Percentiles rank a stretch among this genome's conserved stretches.
Conservation (phyloP, 1,140 invertebrate species). For the Probaryconus sp. region DNA sequence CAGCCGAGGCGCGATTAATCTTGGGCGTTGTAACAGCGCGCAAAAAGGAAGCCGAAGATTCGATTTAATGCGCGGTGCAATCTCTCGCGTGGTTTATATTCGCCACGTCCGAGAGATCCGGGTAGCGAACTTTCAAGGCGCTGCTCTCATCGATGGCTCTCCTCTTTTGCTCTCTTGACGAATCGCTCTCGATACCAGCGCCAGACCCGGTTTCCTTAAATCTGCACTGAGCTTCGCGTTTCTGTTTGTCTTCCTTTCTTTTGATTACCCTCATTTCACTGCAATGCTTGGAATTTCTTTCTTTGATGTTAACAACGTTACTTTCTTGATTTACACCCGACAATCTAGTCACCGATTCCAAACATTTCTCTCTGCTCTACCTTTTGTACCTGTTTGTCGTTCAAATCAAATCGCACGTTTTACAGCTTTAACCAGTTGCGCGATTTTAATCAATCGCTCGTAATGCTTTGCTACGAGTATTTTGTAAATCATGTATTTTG, state of each 20-base stretch:
- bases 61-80: constrained; percentile 44
- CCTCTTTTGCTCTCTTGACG: no score
- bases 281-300: constrained; percentile 17
- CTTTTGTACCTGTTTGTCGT: no score
- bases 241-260: constrained; percentile 38
- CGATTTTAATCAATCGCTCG: no score
- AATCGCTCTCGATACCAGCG: constrained; percentile 52
- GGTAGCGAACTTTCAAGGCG: constrained; percentile 44
- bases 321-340: constrained; percentile 26
- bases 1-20: constrained; percentile 55
- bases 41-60: constrained; percentile 59
- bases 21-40: constrained; percentile 53
- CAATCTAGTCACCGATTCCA: constrained; percentile 25
- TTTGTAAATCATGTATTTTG: no score
- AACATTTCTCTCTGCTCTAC: constrained; percentile 25
- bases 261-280: constrained; percentile 20
- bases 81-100: constrained; percentile 38
- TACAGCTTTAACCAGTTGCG: no score
- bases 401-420: no score
- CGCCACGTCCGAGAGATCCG: constrained; percentile 30
- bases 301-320: constrained; percentile 28
- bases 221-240: constrained; percentile 15
- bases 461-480: no score
- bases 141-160: not conserved
- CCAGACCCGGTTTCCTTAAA: constrained; percentile 58